A percentile compares a stretch with the other conserved stretches of the same genome.
phyloP scores from a whole-genome alignment of 2,888 invertebrate species.

The Pheosia tremula region DNA sequence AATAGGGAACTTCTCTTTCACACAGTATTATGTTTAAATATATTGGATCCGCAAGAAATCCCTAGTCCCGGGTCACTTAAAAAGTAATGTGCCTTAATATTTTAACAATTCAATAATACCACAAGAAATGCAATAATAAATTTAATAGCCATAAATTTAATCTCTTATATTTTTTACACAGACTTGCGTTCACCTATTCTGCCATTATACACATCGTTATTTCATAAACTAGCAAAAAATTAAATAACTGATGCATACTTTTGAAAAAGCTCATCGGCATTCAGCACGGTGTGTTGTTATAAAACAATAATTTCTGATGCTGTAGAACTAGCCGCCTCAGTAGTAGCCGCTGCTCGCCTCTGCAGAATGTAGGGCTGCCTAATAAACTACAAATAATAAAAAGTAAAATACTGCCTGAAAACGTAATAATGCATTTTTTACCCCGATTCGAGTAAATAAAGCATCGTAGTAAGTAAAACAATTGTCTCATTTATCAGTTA shows the following conservation, averaged over 20 bases:
- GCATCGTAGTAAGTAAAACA: no score
- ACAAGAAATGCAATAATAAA: no score
- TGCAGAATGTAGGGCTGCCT: constrained; percentile 31
- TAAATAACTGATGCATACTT: constrained; percentile 29
- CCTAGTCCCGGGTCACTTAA: no score
- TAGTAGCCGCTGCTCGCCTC: constrained; percentile 28
- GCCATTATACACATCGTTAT: neutral
- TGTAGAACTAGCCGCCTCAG: constrained; percentile 35
- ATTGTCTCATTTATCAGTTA: no score
- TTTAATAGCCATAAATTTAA: no score
- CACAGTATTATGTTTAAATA: no score
- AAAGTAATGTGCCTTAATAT: no score
- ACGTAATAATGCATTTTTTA: neutral
- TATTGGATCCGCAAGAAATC: no score
- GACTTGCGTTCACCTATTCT: neutral
- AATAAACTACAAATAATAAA: constrained; percentile 7
- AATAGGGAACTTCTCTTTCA: no score
- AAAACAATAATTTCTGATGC: constrained; percentile 40
- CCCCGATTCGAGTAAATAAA: no score
- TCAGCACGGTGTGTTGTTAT: constrained; percentile 35
- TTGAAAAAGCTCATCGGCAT: constrained; percentile 43
- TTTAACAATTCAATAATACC: no score
- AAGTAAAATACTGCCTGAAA: neutral
- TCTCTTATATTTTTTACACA: no score
- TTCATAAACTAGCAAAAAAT: constrained; percentile 23